Evolutionary conservation across 2,113 vertebrate genomes (phyloP), one percentile per base, ranked within the genome.

Genomic region (Thermophis baileyi): DNA sequence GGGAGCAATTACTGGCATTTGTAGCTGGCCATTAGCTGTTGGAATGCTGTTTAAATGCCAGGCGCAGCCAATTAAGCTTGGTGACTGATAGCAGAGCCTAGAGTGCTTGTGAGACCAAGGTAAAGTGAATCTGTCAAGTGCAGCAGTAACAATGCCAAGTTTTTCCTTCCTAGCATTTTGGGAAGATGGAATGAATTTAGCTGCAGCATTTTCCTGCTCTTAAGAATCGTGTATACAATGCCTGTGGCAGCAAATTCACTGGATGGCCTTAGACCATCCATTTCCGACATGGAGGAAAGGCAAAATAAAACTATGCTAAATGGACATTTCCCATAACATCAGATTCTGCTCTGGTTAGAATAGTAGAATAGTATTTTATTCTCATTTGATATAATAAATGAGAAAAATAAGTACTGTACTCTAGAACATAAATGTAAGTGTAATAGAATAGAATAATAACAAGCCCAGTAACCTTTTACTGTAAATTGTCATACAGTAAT

Each of bases 11-110:
- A 89, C 63, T 89, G 87, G 87, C 87, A 92, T 92, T 81, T 92
- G 87, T 92, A 47, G 47, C 60, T 92, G 63, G 60, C 63, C 50
- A 47, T 81, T 92, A 92, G 63, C 51, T 54, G 87, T 92, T 89
- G 91, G 91, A 89, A 85, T 92, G 87, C 91, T 47, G 63, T 47
- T 89, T 89, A 54, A 92, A 89, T 92, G 91, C 91, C 91, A 89
- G 50, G 87, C 87, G 24, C 35, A 89, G 87, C 63, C 91, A 89
- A 55, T 92, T 92, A 92, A 88, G 27, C 40, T 88, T 89, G 87
- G 88, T 85, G 87, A 92, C 87, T 46, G 87, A 92, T 81, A 81
- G 87, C 60, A 24, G 25, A 55, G 87, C 87, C 87, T 89, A 51
- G 87, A 89, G 60, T 92, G 91, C 54, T 81, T 92, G 60, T 47